Evolutionary conservation across 2,113 vertebrate genomes (phyloP).

Genomic region (Bostrychus sinensis): DNA sequence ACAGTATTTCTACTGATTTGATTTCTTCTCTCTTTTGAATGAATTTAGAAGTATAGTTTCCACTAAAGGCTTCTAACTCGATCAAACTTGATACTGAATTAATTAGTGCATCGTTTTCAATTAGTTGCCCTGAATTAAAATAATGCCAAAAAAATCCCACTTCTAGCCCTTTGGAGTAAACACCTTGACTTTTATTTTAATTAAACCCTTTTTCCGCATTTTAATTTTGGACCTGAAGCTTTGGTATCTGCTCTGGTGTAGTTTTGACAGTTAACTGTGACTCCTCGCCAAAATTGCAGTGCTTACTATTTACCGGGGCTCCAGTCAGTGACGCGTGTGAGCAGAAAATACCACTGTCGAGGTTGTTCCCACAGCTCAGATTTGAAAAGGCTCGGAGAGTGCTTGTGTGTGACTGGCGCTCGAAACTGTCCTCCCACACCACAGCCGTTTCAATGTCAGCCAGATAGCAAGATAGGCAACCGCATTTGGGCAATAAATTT

Average conservation of each 20-base stretch:
- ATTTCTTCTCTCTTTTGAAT: no score
- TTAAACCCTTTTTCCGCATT: neutral
- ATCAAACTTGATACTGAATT: no score
- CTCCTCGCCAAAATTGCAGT: slow-evolving; percentile 32
- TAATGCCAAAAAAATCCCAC: no score
- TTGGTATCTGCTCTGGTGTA: slow-evolving; percentile 4
- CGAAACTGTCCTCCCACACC: slow-evolving; percentile 56
- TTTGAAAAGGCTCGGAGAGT: neutral
- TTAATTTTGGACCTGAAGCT: neutral
- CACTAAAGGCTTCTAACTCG: no score
- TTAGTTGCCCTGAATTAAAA: no score
- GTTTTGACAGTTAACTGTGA: slow-evolving; percentile 22
- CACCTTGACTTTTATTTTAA: neutral
- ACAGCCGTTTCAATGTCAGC: slow-evolving; percentile 29
- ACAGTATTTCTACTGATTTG: no score
- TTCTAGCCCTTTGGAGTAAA: no score
- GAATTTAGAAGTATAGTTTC: no score
- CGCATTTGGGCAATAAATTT: slow-evolving; percentile 23
- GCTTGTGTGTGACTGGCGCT: neutral
- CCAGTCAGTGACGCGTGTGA: slow-evolving; percentile 12
- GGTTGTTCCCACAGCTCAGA: neutral
- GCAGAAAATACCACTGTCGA: neutral
- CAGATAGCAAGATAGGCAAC: slow-evolving; percentile 45
- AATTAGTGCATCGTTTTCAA: no score
- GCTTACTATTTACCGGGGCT: slow-evolving; percentile 17